Evolutionary conservation across 2,888 invertebrate genomes (phyloP), one percentile per base, ranked within the genome.

Genomic region (Prostheceraeus crozeri): DNA sequence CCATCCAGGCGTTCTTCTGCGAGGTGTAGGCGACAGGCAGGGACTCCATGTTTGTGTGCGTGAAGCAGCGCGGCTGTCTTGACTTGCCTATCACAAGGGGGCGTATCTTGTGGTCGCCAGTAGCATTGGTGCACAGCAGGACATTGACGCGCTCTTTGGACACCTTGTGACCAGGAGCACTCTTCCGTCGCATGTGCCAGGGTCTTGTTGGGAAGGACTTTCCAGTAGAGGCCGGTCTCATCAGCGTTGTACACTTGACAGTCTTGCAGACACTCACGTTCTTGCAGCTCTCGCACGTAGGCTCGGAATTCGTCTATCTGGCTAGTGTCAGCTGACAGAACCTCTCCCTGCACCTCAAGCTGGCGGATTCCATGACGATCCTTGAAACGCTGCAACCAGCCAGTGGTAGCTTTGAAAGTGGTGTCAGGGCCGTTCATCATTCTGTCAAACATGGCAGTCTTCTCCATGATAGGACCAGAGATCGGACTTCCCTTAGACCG

Each of bases 151-250:
- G 11, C 28, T 46, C 48, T 46, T 46, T 46, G 28, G 48, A 46
- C 25, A n/a, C 23, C 28, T 46, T 46, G 28, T 10, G 25, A 11
- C 4, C 4, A 21, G 48, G 48, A 4, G 19, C 3, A 3, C 25
- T 25, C 25, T 16, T 21, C n/a, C 27, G 25, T 46, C 19, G 23
- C 25, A 46, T 46, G 27, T 25, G 48, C 48, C 27, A 46, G 48
- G 48, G 23, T 46, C 27, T 46, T 46, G 48, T 46, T 46, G 19
- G 48, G 23, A 3, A 46, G 25, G 25, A 3, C 48, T 46, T n/a
- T 46, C 48, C 48, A 46, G 48, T 46, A 46, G 25, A 46, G 27
- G 48, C 48, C 48, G 27, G 48, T 46, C 27, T 46, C 48, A 46
- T 46, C 48, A 25, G 48, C 19, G 27, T 46, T 46, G 27, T 46